Base-by-base conservation (phyloP, 2,797 vertebrate genomes). In the Meriones psammophilus region DNA sequence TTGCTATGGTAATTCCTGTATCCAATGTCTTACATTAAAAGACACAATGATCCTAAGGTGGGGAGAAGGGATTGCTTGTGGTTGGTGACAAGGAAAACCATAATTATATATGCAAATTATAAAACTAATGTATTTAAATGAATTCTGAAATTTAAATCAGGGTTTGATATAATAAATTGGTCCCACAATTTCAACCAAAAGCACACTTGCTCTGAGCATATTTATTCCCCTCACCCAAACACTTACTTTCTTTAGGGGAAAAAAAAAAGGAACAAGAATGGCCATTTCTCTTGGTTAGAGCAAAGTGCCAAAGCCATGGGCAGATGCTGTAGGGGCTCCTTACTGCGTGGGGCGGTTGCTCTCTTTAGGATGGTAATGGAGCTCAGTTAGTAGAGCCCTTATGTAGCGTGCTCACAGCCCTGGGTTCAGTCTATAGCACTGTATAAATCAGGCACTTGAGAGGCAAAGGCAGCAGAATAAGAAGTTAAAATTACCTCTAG, bases 1-100 rank as follows among this genome's bases (percentile, higher is more conserved):
- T 98, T 99, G 98, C 98, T 98, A 98, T 98, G 98, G 98, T 93
- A 98, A 99, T 98, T 89, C 95, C 97, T 96, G 96, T 97, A 94
- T 98, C 97, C 98, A 97, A 95, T 97, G 92, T 98, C 98, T 98
- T 97, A 97, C 88, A 94, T 96, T 97, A 93, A 98, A 98, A 98
- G 96, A 98, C 93, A 98, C 96, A 98, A 97, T 97, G 94, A 96
- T 97, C 96, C 88, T 98, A 96, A 96, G 88, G 89, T 56, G 88
- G 46, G 81, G 24, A 50, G 50, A 33, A 69, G 22, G 79, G 98
- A 97, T 97, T 97, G 96, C 96, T 94, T 97, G 92, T 97, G 95
- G 97, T 60, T 96, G 96, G 96, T 97, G 94, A 97, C 96, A 94
- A 91, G 96, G 97, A 83, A 97, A 98, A 98, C 94, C 94, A 97